These are phyloP conservation scores for Cisticola juncidis DNA, from an alignment of 2,113 vertebrate species.

Conservation along the genomic window DNA sequence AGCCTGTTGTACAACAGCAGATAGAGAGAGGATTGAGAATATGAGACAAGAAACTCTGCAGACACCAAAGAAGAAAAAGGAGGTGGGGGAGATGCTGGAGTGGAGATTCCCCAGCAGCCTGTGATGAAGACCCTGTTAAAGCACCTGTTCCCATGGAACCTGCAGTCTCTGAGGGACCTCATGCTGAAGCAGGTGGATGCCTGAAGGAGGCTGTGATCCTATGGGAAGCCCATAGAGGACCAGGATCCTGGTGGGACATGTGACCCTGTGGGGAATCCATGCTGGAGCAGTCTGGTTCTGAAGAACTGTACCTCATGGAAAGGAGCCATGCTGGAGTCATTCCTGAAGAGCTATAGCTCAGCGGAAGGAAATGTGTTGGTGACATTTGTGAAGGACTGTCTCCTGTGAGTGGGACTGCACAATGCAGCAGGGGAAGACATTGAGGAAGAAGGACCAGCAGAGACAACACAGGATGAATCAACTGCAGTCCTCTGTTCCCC, in stretches of 20 bases:
- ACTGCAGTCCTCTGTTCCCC: not conserved
- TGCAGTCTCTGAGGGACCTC: not conserved
- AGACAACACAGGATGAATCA: not conserved
- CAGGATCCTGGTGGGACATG: not conserved
- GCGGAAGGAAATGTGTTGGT: accelerated
- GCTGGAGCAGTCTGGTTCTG: not conserved
- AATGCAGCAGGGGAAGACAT: not conserved
- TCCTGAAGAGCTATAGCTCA: not conserved
- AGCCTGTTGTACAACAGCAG: not conserved
- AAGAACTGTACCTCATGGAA: not conserved
- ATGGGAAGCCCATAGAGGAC: not conserved
- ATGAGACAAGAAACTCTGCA: not conserved
- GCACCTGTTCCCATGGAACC: not conserved
- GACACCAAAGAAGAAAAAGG: not conserved
- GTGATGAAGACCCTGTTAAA: not conserved
- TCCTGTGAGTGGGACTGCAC: not conserved
- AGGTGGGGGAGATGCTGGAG: not conserved
- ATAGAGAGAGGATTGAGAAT: not conserved
- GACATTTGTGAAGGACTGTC: not conserved
- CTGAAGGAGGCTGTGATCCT: not conserved
- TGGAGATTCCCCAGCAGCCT: not conserved
- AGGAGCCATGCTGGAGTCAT: not conserved
- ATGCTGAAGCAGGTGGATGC: not conserved
- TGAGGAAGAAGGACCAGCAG: not conserved
- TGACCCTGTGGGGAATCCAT: not conserved